phyloP scores from a whole-genome alignment of 2,888 invertebrate genomes.

The Phaedon cochleariae region DNA sequence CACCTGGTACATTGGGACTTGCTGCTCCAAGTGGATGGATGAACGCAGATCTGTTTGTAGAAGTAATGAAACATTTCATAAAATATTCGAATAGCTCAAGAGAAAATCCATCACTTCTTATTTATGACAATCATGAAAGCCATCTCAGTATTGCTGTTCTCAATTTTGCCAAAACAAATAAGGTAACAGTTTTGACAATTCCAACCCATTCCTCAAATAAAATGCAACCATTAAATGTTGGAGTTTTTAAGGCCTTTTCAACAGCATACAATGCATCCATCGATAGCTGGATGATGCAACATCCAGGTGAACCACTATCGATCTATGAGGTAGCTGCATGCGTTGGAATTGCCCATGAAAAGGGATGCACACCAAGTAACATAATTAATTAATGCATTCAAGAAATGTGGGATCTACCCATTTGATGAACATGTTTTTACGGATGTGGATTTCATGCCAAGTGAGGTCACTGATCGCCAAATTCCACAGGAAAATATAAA shows the following conservation, averaged over 20 bases:
- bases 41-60: slow-evolving; percentile 15
- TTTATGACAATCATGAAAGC: background rate
- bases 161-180: slow-evolving; percentile 10
- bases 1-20: slow-evolving; percentile 13
- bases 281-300: slow-evolving; percentile 52
- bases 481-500: too few species aligned
- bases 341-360: slow-evolving; percentile 51
- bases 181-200: slow-evolving; percentile 11
- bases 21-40: slow-evolving; percentile 16
- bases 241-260: slow-evolving; percentile 8
- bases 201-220: slow-evolving; percentile 12
- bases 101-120: background rate
- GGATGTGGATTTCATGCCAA: too few species aligned
- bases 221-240: slow-evolving; percentile 10
- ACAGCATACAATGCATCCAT: slow-evolving; percentile 30
- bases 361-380: slow-evolving; percentile 52
- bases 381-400: slow-evolving; percentile 53
- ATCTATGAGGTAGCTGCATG: slow-evolving; percentile 58
- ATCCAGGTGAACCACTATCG: slow-evolving; percentile 53
- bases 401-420: too few species aligned
- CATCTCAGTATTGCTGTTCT: background rate
- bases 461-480: too few species aligned
- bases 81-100: background rate
- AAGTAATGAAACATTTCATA: slow-evolving; percentile 11
- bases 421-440: too few species aligned